These are phyloP conservation scores for Datnioides undecimradiatus DNA, from an alignment of 2,113 vertebrate genomes.

Conservation along the genomic window DNA sequence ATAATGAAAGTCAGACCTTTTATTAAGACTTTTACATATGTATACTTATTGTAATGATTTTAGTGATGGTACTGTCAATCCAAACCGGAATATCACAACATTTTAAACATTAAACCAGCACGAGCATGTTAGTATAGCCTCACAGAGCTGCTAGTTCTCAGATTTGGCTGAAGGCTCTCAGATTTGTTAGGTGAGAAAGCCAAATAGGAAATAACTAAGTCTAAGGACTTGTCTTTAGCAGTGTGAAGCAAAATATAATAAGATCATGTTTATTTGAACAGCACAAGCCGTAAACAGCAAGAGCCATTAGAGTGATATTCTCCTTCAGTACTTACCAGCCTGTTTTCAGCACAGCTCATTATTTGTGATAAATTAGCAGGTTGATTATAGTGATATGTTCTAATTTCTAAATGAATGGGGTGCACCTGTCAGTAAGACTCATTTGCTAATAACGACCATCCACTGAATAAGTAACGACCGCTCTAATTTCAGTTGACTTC, in stretches of 20 bases:
- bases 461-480: constrained; percentile 80
- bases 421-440: constrained; percentile 80
- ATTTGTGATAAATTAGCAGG: constrained; percentile 82
- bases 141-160: neutral
- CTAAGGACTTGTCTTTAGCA: neutral
- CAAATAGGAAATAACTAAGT: neutral
- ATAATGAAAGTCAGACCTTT: neutral
- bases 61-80: neutral
- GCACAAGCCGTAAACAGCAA: constrained; percentile 45
- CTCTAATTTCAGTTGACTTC: constrained; percentile 75
- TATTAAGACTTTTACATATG: neutral
- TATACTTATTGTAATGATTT: neutral
- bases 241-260: constrained; percentile 11
- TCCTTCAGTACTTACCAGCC: constrained; percentile 73
- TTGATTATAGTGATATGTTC: constrained; percentile 82
- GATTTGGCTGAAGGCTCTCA: neutral
- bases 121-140: neutral
- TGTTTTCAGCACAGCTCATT: constrained; percentile 80
- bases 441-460: constrained; percentile 79
- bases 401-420: constrained; percentile 79
- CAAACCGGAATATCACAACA: neutral
- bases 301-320: constrained; percentile 69
- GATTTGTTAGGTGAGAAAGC: neutral
- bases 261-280: constrained; percentile 50
- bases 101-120: neutral